Evolutionary conservation across 1,140 invertebrate species (phyloP).

Genomic region (Himalopsyche phryganea): DNA sequence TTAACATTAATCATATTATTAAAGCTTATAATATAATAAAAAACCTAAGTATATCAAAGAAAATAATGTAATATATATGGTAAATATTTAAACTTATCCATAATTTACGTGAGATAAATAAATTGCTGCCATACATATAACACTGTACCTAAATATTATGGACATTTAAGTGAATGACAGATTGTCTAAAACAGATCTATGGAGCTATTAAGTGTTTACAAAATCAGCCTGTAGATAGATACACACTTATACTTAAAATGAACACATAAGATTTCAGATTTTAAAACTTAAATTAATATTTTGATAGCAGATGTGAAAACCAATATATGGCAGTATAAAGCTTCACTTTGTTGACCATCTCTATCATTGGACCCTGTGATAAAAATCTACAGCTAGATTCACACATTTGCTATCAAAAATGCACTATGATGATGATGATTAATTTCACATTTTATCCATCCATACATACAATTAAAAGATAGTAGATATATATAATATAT

Average conservation of each 20-base stretch:
- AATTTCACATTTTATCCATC: too few relatives aligned
- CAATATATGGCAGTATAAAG: slow-evolving; percentile 22
- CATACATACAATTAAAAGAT: slow-evolving; percentile 3
- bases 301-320: slow-evolving; percentile 7
- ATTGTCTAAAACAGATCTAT: slow-evolving; percentile 1
- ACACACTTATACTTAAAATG: slow-evolving; percentile 22
- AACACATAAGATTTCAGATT: slow-evolving; percentile 26
- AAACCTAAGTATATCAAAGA: slow-evolving; percentile 14
- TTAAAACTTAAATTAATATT: slow-evolving; percentile 19
- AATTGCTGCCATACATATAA: slow-evolving; percentile 17
- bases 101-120: background rate
- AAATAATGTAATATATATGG: slow-evolving; percentile 13
- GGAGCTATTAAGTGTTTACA: background rate
- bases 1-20: background rate
- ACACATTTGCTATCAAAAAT: slow-evolving; percentile 5
- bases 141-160: slow-evolving; percentile 23
- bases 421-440: background rate
- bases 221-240: slow-evolving; percentile 6
- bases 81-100: slow-evolving; percentile 6
- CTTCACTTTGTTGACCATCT: slow-evolving; percentile 10
- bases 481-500: background rate
- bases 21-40: slow-evolving; percentile 9
- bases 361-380: slow-evolving; percentile 19
- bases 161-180: slow-evolving; percentile 20
- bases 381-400: slow-evolving; percentile 14